Evolutionary conservation across 2,888 invertebrate genomes (phyloP).

Genomic region (Chorisops tibialis): DNA sequence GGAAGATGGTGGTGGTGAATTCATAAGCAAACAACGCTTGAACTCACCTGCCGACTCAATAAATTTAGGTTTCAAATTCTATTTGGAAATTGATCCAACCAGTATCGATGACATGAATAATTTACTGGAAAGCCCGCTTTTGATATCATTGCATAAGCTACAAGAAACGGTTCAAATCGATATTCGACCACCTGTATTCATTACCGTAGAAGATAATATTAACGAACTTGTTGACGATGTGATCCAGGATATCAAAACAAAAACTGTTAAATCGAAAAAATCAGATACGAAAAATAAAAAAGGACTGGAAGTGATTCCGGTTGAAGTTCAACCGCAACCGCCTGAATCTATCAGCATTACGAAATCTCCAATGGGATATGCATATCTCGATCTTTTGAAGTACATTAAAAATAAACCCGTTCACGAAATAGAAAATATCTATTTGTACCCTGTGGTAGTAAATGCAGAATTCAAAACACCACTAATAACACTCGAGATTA

Average conservation of each 20-base stretch:
- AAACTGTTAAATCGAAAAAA: background rate
- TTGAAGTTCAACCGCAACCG: background rate
- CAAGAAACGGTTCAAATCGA: background rate
- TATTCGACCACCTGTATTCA: background rate
- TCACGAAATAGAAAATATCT: background rate
- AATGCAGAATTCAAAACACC: constrained; percentile 11
- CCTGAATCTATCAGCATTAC: background rate
- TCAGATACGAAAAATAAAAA: too few species aligned
- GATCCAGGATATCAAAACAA: background rate
- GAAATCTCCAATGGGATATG: constrained; percentile 1
- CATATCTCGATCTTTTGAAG: background rate
- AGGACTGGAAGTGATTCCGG: too few species aligned
- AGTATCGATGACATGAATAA: background rate
- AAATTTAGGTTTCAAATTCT: background rate
- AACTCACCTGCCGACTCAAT: background rate
- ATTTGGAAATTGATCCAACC: constrained; percentile 1
- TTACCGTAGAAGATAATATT: too few species aligned
- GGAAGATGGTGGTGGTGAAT: background rate
- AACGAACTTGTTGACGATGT: background rate
- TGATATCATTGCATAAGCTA: background rate
- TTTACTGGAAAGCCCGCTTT: background rate
- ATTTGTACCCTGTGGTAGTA: constrained; percentile 2
- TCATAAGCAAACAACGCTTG: too few species aligned
- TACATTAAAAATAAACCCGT: background rate
- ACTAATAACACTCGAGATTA: background rate